Conservation (phyloP, 2,113 vertebrate genomes). For the Oncorhynchus kisutch region DNA sequence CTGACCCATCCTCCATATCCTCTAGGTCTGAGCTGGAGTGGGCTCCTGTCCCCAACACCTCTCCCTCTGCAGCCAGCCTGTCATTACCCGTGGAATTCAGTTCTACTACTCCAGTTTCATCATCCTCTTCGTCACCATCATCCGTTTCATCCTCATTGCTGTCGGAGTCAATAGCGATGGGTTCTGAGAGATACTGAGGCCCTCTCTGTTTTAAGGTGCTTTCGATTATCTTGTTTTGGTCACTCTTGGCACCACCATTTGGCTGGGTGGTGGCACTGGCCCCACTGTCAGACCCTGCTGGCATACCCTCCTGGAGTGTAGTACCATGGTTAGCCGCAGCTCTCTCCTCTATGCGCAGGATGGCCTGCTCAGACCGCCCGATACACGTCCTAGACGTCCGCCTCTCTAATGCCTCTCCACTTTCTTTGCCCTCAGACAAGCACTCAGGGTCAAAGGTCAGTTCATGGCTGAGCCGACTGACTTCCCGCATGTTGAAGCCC, state of each 20-base stretch:
- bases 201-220: conserved; percentile 58
- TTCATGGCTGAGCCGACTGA: conserved; percentile 84
- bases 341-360: conserved; percentile 45
- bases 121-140: conserved; percentile 56
- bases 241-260: conserved; percentile 46
- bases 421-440: conserved; percentile 74
- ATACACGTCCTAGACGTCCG: conserved; percentile 82
- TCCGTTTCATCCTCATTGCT: conserved; percentile 64
- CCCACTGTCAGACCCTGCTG: background rate
- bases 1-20: conserved; percentile 62
- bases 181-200: conserved; percentile 64
- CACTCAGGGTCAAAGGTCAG: conserved; percentile 81
- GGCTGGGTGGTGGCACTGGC: conserved; percentile 20
- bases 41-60: conserved; percentile 34
- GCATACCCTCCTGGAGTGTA: conserved; percentile 14
- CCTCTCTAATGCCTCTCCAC: conserved; percentile 49
- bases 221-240: conserved; percentile 68
- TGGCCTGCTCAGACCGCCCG: conserved; percentile 70
- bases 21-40: conserved; percentile 30
- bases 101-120: conserved; percentile 61
- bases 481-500: conserved; percentile 93
- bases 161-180: conserved; percentile 74
- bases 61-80: conserved; percentile 33
- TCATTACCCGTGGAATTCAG: conserved; percentile 36
- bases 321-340: conserved; percentile 46